Evolutionary conservation across 2,797 vertebrate species (phyloP).

Genomic region (Vespertilio murinus): DNA sequence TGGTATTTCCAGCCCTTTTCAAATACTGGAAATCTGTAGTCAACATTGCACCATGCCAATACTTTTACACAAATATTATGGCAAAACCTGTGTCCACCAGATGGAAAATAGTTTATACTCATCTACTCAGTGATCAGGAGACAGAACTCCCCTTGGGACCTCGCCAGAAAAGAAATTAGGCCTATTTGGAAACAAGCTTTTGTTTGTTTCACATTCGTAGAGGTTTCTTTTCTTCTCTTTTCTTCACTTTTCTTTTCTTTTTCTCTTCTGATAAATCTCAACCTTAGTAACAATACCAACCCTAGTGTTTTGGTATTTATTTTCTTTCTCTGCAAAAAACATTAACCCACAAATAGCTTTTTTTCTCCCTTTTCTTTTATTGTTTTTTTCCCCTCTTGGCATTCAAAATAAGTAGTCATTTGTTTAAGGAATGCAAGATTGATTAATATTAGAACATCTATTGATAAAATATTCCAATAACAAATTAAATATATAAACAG

Average conservation of each 20-base stretch:
- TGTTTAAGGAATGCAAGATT: constrained; percentile 12
- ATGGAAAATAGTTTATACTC: background rate
- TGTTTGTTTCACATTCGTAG: background rate
- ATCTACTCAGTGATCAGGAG: background rate
- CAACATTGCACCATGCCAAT: background rate
- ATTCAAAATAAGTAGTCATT: constrained; percentile 6
- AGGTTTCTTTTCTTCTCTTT: background rate
- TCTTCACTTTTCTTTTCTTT: background rate
- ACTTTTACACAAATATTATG: background rate
- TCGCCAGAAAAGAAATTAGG: constrained; percentile 16
- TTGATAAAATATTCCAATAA: background rate
- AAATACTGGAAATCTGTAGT: background rate
- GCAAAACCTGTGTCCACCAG: background rate
- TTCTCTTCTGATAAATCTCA: background rate
- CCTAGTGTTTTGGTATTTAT: background rate
- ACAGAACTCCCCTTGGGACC: background rate
- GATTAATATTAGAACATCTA: constrained; percentile 48
- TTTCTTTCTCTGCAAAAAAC: background rate
- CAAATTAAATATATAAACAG: background rate
- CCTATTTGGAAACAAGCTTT: constrained; percentile 13
- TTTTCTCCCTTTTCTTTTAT: background rate
- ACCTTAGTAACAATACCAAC: background rate
- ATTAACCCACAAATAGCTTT: background rate
- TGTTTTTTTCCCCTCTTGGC: background rate
- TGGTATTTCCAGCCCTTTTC: background rate